phyloP scores from a whole-genome alignment of 1,140 invertebrate species.

The Thaumetopoea pityocampa region DNA sequence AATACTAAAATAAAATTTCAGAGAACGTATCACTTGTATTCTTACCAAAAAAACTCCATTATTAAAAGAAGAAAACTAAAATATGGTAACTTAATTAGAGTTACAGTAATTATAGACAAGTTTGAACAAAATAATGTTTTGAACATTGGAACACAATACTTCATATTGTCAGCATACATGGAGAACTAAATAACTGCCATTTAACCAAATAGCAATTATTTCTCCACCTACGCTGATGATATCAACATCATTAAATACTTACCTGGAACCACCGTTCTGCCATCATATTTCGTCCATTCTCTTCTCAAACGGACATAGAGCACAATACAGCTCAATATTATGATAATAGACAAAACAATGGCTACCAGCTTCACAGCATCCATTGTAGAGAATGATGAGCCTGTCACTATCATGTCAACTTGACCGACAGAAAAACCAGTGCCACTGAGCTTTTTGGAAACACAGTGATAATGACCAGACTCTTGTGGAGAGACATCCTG shows the following conservation, averaged over 20 bases:
- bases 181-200: too few species aligned
- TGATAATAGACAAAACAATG: constrained; percentile 62
- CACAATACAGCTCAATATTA: constrained; percentile 61
- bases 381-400: constrained; percentile 70
- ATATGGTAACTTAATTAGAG: too few species aligned
- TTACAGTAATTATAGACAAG: too few species aligned
- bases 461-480: constrained; percentile 79
- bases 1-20: background rate
- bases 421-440: constrained; percentile 74
- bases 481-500: constrained; percentile 79
- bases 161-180: too few species aligned
- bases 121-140: too few species aligned
- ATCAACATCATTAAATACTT: too few species aligned
- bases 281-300: constrained; percentile 63
- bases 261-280: constrained; percentile 54
- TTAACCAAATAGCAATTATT: too few species aligned
- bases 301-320: constrained; percentile 60
- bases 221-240: too few species aligned
- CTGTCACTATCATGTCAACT: constrained; percentile 78
- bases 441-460: constrained; percentile 77
- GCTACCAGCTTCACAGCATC: constrained; percentile 63
- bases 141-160: too few species aligned
- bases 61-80: too few species aligned
- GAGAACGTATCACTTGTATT: too few species aligned
- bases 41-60: too few species aligned